Percentiles rank a stretch among this genome's conserved stretches.
Conservation (phyloP, 2,888 invertebrate species). For the Aporophyla lueneburgensis region DNA sequence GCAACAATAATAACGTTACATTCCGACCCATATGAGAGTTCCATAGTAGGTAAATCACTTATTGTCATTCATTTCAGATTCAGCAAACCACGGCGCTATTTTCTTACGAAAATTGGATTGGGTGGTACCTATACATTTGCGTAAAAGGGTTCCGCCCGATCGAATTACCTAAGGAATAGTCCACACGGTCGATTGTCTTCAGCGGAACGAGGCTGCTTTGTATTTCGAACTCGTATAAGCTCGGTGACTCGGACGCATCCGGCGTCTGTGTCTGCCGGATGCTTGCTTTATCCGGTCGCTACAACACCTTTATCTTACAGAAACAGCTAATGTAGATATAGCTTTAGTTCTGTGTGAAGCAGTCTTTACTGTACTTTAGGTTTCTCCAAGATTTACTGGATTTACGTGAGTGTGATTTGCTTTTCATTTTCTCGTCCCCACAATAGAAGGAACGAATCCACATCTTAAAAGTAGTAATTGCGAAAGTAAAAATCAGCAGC, state of each 20-base stretch:
- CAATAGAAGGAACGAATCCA: background rate
- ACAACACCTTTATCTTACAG: conserved; percentile 51
- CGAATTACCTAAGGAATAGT: conserved; percentile 51
- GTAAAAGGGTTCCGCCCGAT: conserved; percentile 51
- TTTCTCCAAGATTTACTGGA: background rate
- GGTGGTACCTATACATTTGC: conserved; percentile 36
- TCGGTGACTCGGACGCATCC: conserved; percentile 65
- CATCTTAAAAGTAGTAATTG: background rate
- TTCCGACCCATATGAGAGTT: conserved; percentile 15
- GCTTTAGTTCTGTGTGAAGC: background rate
- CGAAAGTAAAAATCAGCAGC: too few species aligned
- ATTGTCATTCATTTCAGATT: conserved; percentile 51
- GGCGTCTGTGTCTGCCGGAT: conserved; percentile 68
- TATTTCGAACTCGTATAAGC: conserved; percentile 27
- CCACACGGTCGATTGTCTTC: conserved; percentile 21
- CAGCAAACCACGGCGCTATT: conserved; percentile 49
- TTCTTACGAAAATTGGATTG: conserved; percentile 53
- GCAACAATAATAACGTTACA: background rate
- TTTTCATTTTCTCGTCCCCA: background rate
- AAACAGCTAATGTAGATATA: conserved; percentile 4
- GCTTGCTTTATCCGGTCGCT: conserved; percentile 66
- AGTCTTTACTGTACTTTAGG: background rate
- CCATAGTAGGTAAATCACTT: conserved; percentile 28
- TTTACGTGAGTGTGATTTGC: background rate
- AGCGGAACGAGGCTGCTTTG: conserved; percentile 19